Evolutionary conservation across 2,113 vertebrate genomes (phyloP), one percentile per base, ranked within the genome.

Genomic region (Gorsachius goisagi): DNA sequence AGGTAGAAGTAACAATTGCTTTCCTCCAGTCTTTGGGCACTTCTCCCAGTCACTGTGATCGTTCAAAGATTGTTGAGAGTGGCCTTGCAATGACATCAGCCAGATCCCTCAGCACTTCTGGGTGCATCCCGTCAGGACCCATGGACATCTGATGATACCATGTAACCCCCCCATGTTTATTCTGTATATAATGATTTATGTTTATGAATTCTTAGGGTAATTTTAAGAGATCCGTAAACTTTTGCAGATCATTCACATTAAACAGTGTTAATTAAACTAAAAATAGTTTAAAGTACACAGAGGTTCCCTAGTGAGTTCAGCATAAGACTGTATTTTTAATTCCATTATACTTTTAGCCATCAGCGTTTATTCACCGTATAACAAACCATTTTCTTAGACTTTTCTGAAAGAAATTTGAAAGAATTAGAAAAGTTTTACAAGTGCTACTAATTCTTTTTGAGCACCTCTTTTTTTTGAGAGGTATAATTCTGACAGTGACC

Each of bases 361-460:
- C 27, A 92, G 49, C 64, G 67, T 97, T 90, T 93, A 89, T 50
- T 93, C 47, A 85, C 79, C 37, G 52, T 84, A 49, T 85, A 66
- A 92, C 27, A 91, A 95, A 83, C 4, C 52, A 45, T 94, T 97
- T 88, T 84, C 63, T 93, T 85, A 77, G 89, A 47, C 83, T 84
- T 69, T 89, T 95, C 32, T 92, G 56, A 85, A 97, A 96, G 47
- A 97, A 95, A 92, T 63, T 71, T 94, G 58, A 95, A 93, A 41
- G 87, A 86, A 87, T 83, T 93, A 32, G 20, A 0, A 58, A 79
- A 58, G 14, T 82, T 93, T 77, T 96, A 83, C 89, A 94, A 84
- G 76, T 92, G 81, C 50, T 96, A 35, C 68, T 97, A 84, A 95
- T 97, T 97, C 74, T 89, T 73, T 92, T 96, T 95, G 55, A 94